Base-by-base conservation (phyloP, 2,113 vertebrate genomes). In the Pipra filicauda region DNA sequence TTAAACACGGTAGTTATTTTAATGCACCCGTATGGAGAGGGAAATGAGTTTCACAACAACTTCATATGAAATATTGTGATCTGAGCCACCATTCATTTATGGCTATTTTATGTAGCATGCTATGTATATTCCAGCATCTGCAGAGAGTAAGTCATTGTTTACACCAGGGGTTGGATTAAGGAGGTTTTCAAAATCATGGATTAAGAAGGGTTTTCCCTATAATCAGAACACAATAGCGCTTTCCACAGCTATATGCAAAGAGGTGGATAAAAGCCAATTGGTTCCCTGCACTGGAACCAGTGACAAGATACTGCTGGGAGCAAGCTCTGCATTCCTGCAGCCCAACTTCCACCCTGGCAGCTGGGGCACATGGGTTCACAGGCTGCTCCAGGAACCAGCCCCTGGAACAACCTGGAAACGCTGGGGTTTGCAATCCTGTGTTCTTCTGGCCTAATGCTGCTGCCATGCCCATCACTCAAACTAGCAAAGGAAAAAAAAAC, bases 161-260 rank as follows among this genome's bases (percentile, higher is more conserved):
- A 86, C 71, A 91, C 75, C 64, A 66, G 76, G 89, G 70, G 91
- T 78, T 89, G 85, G 95, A 97, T 97, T 97, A 96, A 92, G 73
- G 58, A 95, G 62, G 89, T 95, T 94, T 96, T 95, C 66, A 9
- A 95, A 96, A 96, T 80, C 93, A 87, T 13, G 62, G 93, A 97
- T 94, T 96, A 93, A 85, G 88, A 85, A 22, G 19, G 19, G 70
- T 62, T 87, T 95, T 85, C 92, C 82, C 73, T 75, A 21, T 67
- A 96, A 96, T 89, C 19, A 89, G 22, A 91, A 95, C 80, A 77
- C 95, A 96, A 96, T 61, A 90, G 82, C 15, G 21, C 52, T 92
- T 96, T 73, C 73, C 95, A 81, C 59, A 97, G 85, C 85, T 86
- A 82, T 37, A 74, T 94, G 91, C 72, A 87, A 85, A 92, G 88